phyloP scores from a whole-genome alignment of 2,797 vertebrate species.

The Synaphobranchus kaupii region DNA sequence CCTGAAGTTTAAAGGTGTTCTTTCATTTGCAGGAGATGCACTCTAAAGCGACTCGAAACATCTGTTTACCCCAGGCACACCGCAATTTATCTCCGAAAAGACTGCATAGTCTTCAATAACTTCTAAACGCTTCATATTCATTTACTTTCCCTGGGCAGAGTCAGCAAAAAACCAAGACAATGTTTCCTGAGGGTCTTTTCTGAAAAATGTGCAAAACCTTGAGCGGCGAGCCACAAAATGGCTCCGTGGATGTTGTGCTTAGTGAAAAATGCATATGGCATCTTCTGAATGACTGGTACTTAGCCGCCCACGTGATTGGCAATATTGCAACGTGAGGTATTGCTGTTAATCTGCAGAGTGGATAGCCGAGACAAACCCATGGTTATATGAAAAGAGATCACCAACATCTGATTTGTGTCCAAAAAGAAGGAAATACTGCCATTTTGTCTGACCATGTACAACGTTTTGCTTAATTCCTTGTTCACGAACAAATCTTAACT shows the following conservation, averaged over 20 bases:
- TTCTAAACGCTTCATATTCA: not conserved
- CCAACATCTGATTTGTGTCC: not conserved
- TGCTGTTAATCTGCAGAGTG: not conserved
- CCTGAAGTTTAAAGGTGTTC: slow-evolving; percentile 19
- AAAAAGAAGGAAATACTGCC: not conserved
- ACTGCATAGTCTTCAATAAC: not conserved
- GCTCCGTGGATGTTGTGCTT: not conserved
- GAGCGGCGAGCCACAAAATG: not conserved
- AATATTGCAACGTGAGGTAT: not conserved
- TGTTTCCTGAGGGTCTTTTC: not conserved
- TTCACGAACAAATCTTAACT: not conserved
- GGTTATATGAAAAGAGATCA: not conserved
- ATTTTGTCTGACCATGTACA: not conserved
- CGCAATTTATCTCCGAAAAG: slow-evolving; percentile 28
- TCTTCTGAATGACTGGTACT: not conserved
- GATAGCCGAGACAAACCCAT: not conserved
- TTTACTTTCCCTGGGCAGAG: not conserved
- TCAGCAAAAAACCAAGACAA: slow-evolving; percentile 20
- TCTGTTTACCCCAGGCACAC: slow-evolving; percentile 31
- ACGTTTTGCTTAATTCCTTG: not conserved
- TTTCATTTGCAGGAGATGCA: slow-evolving; percentile 11
- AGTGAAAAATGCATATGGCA: not conserved
- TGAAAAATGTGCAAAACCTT: not conserved
- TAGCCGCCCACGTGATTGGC: not conserved
- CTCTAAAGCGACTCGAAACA: slow-evolving; percentile 55